These are phyloP conservation scores for Plecotus auritus DNA, from an alignment of 2,113 vertebrate species.

Conservation along the genomic window DNA sequence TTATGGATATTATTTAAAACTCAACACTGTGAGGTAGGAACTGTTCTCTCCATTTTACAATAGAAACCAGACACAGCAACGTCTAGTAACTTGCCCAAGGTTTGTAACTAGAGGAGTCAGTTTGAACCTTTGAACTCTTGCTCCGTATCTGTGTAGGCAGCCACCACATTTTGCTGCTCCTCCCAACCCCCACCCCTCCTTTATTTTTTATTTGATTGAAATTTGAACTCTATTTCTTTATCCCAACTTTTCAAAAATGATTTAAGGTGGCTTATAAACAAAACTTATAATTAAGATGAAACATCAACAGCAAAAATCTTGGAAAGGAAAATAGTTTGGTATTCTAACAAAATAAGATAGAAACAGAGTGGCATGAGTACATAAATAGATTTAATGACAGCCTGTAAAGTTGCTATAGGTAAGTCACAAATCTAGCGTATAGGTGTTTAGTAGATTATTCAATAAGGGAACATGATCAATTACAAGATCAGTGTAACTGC, in stretches of 20 bases:
- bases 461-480: not conserved
- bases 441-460: not conserved
- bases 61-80: not conserved
- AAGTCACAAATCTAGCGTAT: not conserved
- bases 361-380: not conserved
- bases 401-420: not conserved
- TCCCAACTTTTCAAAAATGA: not conserved
- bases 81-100: not conserved
- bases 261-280: not conserved
- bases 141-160: not conserved
- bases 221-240: not conserved
- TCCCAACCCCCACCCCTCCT: not conserved
- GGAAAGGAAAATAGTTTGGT: not conserved
- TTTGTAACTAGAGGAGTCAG: not conserved
- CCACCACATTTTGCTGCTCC: not conserved
- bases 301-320: not conserved
- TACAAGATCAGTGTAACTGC: not conserved
- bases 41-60: not conserved
- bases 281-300: conserved; percentile 12
- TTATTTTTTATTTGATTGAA: not conserved
- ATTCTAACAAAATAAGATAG: not conserved
- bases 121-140: not conserved
- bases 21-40: not conserved
- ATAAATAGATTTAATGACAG: not conserved
- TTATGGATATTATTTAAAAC: not conserved